Base-by-base conservation (phyloP, 1,140 invertebrate genomes). In the Drosophila dunni region DNA sequence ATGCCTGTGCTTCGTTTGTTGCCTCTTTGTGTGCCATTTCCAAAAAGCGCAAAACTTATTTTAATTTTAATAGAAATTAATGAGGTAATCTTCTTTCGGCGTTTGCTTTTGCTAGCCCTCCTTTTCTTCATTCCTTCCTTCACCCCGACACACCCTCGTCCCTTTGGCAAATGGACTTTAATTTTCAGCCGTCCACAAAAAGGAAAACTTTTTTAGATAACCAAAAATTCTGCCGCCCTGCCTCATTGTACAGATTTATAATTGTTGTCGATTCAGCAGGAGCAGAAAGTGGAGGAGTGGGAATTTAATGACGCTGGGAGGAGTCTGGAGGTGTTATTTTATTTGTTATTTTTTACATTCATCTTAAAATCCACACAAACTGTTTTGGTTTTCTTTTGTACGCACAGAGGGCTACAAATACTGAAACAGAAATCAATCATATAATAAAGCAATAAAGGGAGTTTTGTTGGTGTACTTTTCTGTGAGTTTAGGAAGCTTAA, bases 51-150 rank as follows among this genome's bases (percentile, higher is more conserved):
- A 75, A 68, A 78, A 78, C 75, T 70, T 78, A 78, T 78, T 78
- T 78, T 78, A 78, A 78, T 78, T 78, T 78, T 78, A 78, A 78
- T 78, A 78, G 75, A 78, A 78, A 78, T 78, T 78, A 78, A 78
- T 78, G 75, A 78, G 75, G 75, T 78, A 78, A 78, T 78, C 75
- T 78, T 75, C 71, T 73, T 64, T 74, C 20, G 56, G 65, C 60
- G 46, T 65, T 74, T 62, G 40, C 65, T 34, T 36, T 13, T 11
- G 40, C 50, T 17, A 54, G 0, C 36, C 10, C 40, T 9, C n/a
- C 10, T 4, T 57, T 11, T 4, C 40, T 29, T n/a, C 4, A 4
- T 33, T 13, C 36, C 29, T 24, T 20, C 1, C 40, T 38, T 17
- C 44, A 4, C 6, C 24, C 1, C 24, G 3, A 2, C 24, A 3